Base-by-base conservation (phyloP, 2,888 invertebrate species). In the Noctuana brunneofusca region DNA sequence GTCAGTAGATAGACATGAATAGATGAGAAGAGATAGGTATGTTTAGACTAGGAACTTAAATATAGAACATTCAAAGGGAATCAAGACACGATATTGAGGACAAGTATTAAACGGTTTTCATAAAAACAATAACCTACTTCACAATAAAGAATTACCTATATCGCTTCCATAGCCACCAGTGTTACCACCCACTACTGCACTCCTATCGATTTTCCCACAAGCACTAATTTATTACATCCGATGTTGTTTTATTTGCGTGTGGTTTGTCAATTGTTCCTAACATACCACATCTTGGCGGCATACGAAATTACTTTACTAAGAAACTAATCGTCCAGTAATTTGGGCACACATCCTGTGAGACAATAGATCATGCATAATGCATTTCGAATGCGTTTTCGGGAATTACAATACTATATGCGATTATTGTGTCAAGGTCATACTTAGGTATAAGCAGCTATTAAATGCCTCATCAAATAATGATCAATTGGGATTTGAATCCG, bases 261-360 rank as follows among this genome's bases (percentile, higher is more conserved):
- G 18, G 46, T 27, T 63, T 50, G 41, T 59, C 64, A 67, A 67
- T 70, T 68, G 66, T 66, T 63, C 66, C 55, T 66, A 60, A 67
- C 66, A 64, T 53, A 65, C 52, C 58, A 56, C 62, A 67, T 63
- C 68, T 62, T 67, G 65, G 59, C 65, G 64, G 75, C 73, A 76
- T 76, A 74, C 75, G 64, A 71, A 81, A 80, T 72, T 65, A 67
- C 65, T 67, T 79, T 88, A 81, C 87, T 72, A 56, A 71, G 89
- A 89, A 89, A 80, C 81, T 89, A 89, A 89, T 89, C 85, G 86
- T 24, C 74, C 73, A 65, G 75, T 80, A 88, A 89, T 89, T 89
- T 89, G 81, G 86, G 80, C 82, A 83, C 73, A 84, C 82, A 84
- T 87, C 86, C 87, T 83, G 81, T 48, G 60, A 70, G 70, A 81